Evolutionary conservation across 1,140 invertebrate genomes (phyloP).

Genomic region (Platyscapa corneri): DNA sequence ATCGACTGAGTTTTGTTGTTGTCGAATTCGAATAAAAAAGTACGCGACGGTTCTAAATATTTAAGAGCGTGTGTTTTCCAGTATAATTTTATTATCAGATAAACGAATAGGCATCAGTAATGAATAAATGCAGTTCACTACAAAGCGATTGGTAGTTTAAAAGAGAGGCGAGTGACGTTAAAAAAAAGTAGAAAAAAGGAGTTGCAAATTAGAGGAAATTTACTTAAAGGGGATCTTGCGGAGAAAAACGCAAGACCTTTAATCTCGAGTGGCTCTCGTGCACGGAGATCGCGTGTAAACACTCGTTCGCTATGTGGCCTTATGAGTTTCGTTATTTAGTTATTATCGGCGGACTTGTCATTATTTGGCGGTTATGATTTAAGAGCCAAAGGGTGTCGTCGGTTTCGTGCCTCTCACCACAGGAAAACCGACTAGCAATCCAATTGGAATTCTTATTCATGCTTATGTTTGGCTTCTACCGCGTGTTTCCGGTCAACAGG

Average conservation of each 20-base stretch:
- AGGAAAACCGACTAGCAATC: not conserved
- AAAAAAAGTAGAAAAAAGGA: not conserved
- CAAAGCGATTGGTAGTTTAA: too few relatives aligned
- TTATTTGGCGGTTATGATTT: not conserved
- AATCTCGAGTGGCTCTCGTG: not conserved
- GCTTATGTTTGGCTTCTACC: too few relatives aligned
- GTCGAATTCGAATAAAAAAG: too few relatives aligned
- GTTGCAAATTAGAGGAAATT: not conserved
- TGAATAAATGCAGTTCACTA: not conserved
- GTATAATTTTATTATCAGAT: not conserved
- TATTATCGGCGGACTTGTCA: not conserved
- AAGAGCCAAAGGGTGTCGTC: not conserved
- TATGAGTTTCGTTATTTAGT: not conserved
- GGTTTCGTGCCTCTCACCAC: too few relatives aligned
- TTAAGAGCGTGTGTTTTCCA: too few relatives aligned
- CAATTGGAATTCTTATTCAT: not conserved
- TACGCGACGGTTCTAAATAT: too few relatives aligned
- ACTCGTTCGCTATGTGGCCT: not conserved
- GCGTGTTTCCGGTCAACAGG: not conserved
- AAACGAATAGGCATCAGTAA: not conserved
- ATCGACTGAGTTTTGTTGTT: too few relatives aligned
- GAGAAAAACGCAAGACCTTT: not conserved
- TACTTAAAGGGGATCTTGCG: not conserved
- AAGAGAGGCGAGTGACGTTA: not conserved
- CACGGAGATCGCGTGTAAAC: not conserved